phyloP scores from a whole-genome alignment of 1,140 invertebrate genomes.

The Radopholus similis region DNA sequence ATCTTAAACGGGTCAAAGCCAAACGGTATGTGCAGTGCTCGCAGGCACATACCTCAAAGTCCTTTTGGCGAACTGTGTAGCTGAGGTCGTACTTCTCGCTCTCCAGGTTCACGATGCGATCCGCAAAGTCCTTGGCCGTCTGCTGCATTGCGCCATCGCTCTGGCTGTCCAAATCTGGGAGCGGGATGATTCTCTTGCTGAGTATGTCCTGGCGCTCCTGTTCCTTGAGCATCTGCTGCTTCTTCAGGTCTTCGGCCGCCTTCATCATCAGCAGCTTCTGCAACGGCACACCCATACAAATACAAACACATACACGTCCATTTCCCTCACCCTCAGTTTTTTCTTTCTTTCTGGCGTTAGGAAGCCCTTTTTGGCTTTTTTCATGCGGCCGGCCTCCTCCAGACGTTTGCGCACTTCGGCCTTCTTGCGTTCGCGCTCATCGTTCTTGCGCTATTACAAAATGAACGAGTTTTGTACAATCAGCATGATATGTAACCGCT shows the following conservation, averaged over 20 bases:
- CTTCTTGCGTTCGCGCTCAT: slow-evolving; percentile 50
- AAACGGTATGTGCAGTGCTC: too few species aligned
- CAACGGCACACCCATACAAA: background rate
- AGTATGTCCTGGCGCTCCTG: slow-evolving; percentile 94
- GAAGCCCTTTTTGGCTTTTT: slow-evolving; percentile 53
- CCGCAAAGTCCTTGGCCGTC: slow-evolving; percentile 86
- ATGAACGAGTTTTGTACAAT: background rate
- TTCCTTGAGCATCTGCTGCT: slow-evolving; percentile 95
- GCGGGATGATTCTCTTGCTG: slow-evolving; percentile 68
- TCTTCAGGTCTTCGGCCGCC: slow-evolving; percentile 97
- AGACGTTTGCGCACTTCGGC: slow-evolving; percentile 49
- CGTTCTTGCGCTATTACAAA: slow-evolving; percentile 4
- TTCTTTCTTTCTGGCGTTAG: slow-evolving; percentile 50
- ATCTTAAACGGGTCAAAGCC: too few species aligned
- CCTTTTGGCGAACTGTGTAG: slow-evolving; percentile 86
- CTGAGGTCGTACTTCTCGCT: slow-evolving; percentile 97
- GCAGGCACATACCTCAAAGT: slow-evolving; percentile 63
- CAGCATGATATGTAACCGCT: background rate
- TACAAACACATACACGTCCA: background rate
- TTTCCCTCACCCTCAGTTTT: slow-evolving; percentile 64
- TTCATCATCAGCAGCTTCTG: slow-evolving; percentile 92
- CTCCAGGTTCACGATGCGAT: slow-evolving; percentile 81
- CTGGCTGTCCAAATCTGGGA: slow-evolving; percentile 8
- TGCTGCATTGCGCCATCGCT: slow-evolving; percentile 77
- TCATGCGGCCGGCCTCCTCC: slow-evolving; percentile 52